Evolutionary conservation across 2,888 invertebrate species (phyloP), one percentile per base, ranked within the genome.

Genomic region (Mesorhabditis spiculigera): DNA sequence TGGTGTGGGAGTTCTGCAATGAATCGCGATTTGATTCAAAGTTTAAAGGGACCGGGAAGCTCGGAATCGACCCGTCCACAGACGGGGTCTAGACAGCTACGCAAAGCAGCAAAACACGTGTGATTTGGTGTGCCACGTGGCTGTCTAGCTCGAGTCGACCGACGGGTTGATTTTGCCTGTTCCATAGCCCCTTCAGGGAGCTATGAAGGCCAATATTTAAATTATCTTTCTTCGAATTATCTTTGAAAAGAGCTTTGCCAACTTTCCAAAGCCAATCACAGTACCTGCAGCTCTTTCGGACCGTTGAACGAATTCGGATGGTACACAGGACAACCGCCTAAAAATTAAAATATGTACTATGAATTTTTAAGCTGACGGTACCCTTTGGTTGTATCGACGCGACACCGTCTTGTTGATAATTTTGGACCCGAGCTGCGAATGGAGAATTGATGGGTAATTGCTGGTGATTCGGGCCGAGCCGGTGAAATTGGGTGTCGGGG

Each of bases 221-320:
- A n/a, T n/a, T n/a, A n/a, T n/a, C n/a, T n/a, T n/a, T n/a, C n/a
- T n/a, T n/a, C n/a, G n/a, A n/a, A n/a, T n/a, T n/a, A n/a, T n/a
- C n/a, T n/a, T n/a, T n/a, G 50, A 50, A 6, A 10, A 10, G 50
- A 50, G 13, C 6, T 10, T 10, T 50, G 50, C 6, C 50, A 50
- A 10, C 6, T 50, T 50, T 50, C 13, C 6, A 50, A 50, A 10
- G 50, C 13, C 50, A 50, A 6, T 13, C n/a, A n/a, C n/a, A n/a
- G n/a, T n/a, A n/a, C n/a, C n/a, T n/a, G n/a, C n/a, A 63, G 6
- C 6, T 63, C 10, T 13, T 79, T 73, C 0, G 95, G 94, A 0
- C 96, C 96, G 74, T 90, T 89, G 88, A 95, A 97, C 75, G 95
- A 95, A 89, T 97, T 97, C 0, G 97, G 97, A 89, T 91, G 94